Percentiles rank a stretch among this genome's conserved stretches.
Conservation (phyloP, 2,797 vertebrate genomes). For the Alosa sapidissima region DNA sequence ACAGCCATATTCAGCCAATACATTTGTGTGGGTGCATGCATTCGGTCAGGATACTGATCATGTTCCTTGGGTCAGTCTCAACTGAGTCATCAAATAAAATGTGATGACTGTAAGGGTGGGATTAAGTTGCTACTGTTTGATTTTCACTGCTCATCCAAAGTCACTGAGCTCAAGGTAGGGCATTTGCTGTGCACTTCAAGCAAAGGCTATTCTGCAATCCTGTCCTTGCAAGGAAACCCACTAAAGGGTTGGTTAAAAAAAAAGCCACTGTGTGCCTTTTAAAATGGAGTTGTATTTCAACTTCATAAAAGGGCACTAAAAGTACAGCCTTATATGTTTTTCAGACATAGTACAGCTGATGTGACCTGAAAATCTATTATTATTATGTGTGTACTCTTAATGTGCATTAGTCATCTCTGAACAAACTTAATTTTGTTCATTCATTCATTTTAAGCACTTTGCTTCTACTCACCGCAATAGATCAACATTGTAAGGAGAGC, state of each 20-base stretch:
- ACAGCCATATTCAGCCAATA: neutral
- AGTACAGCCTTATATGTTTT: too few species aligned
- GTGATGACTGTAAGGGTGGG: neutral
- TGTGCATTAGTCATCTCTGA: neutral
- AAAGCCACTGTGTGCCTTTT: too few species aligned
- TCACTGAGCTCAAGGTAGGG: neutral
- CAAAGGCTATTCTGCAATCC: neutral
- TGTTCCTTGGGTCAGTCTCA: neutral
- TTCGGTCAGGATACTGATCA: neutral
- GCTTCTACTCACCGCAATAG: neutral
- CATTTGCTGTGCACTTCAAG: neutral
- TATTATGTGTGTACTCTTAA: neutral
- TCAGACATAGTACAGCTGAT: too few species aligned
- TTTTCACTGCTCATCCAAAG: neutral
- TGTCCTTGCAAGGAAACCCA: neutral
- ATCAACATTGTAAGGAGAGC: neutral
- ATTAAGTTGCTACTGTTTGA: neutral
- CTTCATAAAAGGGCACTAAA: neutral
- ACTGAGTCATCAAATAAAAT: neutral
- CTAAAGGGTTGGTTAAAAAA: neutral
- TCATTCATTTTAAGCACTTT: neutral
- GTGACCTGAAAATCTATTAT: neutral
- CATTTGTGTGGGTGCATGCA: neutral
- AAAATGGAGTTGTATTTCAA: neutral
- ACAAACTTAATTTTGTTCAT: slow-evolving; percentile 5